Base-by-base conservation (phyloP, 1,140 invertebrate genomes). In the Phymastichus coffea region DNA sequence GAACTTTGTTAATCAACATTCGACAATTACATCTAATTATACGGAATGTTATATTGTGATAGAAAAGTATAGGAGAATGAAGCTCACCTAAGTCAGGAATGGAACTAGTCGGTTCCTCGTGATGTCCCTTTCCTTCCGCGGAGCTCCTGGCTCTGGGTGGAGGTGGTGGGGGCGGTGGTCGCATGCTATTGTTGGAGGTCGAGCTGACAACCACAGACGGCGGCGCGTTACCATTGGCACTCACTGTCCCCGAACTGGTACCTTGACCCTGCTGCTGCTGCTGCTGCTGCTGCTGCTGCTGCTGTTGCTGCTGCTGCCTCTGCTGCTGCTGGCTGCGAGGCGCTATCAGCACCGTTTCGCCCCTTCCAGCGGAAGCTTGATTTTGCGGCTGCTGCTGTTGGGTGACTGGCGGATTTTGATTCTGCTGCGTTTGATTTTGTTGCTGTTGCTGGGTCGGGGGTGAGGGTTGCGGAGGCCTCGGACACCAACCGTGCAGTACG, bases 31-130 rank as follows among this genome's bases (percentile, higher is more conserved):
- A n/a, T n/a, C n/a, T n/a, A n/a, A n/a, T n/a, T n/a, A n/a, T n/a
- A n/a, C n/a, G n/a, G n/a, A n/a, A n/a, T n/a, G n/a, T n/a, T n/a
- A n/a, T n/a, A n/a, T n/a, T n/a, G n/a, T n/a, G n/a, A n/a, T n/a
- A n/a, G n/a, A n/a, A n/a, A n/a, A n/a, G n/a, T n/a, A n/a, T n/a
- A n/a, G n/a, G n/a, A n/a, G n/a, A n/a, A n/a, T 25, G 23, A 1
- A 35, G 81, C 88, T 88, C 70, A 91, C 89, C 89, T 82, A 92
- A 81, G 84, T 92, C 89, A 51, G 89, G 89, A 76, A 91, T 91
- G 61, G 89, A 92, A 77, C 88, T 91, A 37, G 89, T 88, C 2
- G 89, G 89, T 73, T 92, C 89, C 76, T 92, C 89, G 73, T 86
- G 81, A 56, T 80, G 76, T 57, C 68, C 72, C 62, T 77, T 78